These are phyloP conservation scores for Phoeniculus purpureus DNA, from an alignment of 2,797 vertebrate species.

Conservation along the genomic window DNA sequence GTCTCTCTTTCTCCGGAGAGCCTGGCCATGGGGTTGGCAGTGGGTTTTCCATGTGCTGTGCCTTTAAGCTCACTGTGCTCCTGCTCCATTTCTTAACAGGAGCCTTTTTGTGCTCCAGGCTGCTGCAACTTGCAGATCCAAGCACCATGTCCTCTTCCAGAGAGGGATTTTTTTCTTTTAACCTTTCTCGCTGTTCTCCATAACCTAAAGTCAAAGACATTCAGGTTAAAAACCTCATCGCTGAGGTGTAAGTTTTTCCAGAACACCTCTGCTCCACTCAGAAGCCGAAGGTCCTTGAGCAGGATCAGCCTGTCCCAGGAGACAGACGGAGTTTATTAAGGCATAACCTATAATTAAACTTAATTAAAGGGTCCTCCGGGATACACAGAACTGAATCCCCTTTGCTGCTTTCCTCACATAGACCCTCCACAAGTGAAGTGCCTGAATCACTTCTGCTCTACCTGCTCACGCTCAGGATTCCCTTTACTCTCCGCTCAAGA, in stretches of 20 bases:
- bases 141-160: not conserved
- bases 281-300: not conserved
- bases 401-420: not conserved
- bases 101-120: conserved; percentile 3
- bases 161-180: not conserved
- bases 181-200: not conserved
- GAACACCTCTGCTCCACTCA: not conserved
- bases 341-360: not conserved
- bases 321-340: not conserved
- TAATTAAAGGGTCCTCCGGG: not conserved
- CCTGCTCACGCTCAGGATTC: not conserved
- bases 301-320: not conserved
- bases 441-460: not conserved
- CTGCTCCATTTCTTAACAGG: not conserved
- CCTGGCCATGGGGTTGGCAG: rapidly evolving
- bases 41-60: not conserved
- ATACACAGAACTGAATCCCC: not conserved
- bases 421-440: not conserved
- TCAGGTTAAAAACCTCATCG: not conserved
- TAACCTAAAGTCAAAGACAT: not conserved
- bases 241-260: not conserved
- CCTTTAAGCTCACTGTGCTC: not conserved
- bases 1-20: not conserved
- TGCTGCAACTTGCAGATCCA: not conserved
- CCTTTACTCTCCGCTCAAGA: not conserved